Evolutionary conservation across 2,888 invertebrate species (phyloP), one percentile per base, ranked within the genome.

Genomic region (Drosophila maculinotata): DNA sequence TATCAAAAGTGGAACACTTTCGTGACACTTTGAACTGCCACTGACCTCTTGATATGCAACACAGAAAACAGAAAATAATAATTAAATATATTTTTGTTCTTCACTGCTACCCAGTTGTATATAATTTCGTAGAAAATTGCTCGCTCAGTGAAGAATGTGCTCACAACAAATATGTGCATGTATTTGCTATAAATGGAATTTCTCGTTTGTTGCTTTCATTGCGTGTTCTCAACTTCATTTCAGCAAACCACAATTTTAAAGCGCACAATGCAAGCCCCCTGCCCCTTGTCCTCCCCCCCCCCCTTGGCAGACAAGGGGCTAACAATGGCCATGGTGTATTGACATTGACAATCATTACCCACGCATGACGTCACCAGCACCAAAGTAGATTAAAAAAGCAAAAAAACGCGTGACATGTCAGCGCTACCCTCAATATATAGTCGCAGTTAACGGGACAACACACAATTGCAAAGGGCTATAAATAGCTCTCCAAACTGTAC

Each of bases 301-400:
- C 12, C 14, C 3, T 6, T 17, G 1, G 9, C 8, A 5, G 30
- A 44, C 63, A 85, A 79, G 79, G 86, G 86, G 70, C 82, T 82
- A 80, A 85, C 62, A 75, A 69, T 59, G 66, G 26, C 35, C 45
- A 35, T 33, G 4, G 33, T 54, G 14, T 65, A 67, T 63, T 85
- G 80, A 87, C 80, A 87, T 85, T 80, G 80, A 66, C 86, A 87
- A 62, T 80, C 83, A 67, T 59, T 62, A 53, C 48, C 60, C 8
- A 60, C 8, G 14, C 28, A 59, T 80, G 88, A 80, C 86, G 88
- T 85, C 88, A 80, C 41, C 63, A 23, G 33, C 25, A 20, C 23
- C 36, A 53, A 51, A 80, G 72, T 57, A 70, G 79, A 79, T 75
- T 75, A 79, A 70, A 20, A 74, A 79, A 80, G 53, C 42, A 31